Conservation (phyloP, 2,797 vertebrate genomes). For the Chlorospingus semifuscus region DNA sequence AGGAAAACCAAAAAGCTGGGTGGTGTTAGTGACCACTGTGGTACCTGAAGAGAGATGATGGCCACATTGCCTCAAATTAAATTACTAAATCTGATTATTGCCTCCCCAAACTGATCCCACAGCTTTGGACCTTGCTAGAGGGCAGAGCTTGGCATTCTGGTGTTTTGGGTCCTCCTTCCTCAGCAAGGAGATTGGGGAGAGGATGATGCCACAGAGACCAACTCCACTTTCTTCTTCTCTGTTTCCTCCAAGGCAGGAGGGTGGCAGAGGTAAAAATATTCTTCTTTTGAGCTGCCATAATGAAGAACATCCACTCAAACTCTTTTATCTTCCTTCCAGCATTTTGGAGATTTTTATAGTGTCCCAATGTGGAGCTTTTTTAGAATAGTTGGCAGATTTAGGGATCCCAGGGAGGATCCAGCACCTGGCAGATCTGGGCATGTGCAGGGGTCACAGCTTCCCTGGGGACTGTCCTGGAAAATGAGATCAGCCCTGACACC, state of each 20-base stretch:
- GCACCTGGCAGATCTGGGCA: not conserved
- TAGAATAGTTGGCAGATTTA: not conserved
- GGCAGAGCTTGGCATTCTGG: not conserved
- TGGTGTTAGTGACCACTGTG: accelerated
- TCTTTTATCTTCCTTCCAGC: not conserved
- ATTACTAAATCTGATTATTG: not conserved
- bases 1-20: not conserved
- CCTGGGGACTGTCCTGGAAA: accelerated
- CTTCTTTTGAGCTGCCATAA: not conserved
- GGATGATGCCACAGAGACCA: not conserved
- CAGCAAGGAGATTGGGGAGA: not conserved
- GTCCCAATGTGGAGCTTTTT: accelerated
- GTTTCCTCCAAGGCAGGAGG: not conserved
- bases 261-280: not conserved
- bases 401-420: not conserved
- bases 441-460: not conserved
- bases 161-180: not conserved
- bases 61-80: not conserved
- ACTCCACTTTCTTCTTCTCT: not conserved
- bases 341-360: not conserved
- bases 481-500: not conserved
- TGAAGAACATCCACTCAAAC: not conserved
- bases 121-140: not conserved
- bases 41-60: not conserved
- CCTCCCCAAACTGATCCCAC: not conserved